Evolutionary conservation across 1,140 invertebrate genomes (phyloP).

Genomic region (Drosophila bipectinata): DNA sequence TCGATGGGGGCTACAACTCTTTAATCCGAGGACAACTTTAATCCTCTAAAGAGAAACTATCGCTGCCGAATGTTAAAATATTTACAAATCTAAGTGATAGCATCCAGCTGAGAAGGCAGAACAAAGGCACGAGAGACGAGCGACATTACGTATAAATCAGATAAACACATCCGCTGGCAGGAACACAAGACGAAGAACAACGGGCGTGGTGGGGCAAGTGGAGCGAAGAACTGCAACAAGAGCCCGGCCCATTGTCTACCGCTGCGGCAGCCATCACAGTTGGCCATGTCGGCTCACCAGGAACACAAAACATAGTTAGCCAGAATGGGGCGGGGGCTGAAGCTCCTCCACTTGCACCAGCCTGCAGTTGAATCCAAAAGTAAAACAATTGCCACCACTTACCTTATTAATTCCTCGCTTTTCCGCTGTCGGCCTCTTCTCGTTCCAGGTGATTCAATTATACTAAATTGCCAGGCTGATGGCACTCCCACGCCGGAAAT

Average conservation of each 20-base stretch:
- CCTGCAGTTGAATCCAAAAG: conserved; percentile 36
- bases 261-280: conserved; percentile 28
- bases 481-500: conserved; percentile 96
- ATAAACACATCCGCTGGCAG: conserved; percentile 29
- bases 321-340: conserved; percentile 16
- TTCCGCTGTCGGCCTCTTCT: conserved; percentile 28
- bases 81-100: conserved; percentile 53
- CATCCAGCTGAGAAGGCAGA: conserved; percentile 24
- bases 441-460: conserved; percentile 93
- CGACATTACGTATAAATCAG: conserved; percentile 71
- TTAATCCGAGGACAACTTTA: too few species aligned
- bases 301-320: conserved; percentile 16
- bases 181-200: conserved; percentile 20
- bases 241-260: conserved; percentile 58
- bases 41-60: too few species aligned
- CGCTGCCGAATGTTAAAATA: conserved; percentile 70
- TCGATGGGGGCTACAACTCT: too few species aligned
- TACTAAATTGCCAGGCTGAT: conserved; percentile 97
- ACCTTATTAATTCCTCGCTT: conserved; percentile 66
- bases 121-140: conserved; percentile 46
- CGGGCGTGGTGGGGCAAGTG: conserved; percentile 16
- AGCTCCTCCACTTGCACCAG: background rate
- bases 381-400: conserved; percentile 71
- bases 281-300: conserved; percentile 12
- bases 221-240: conserved; percentile 36